Percentiles rank a stretch among this genome's conserved stretches.
These are phyloP conservation scores for Rambutsinella grinnellia DNA, from an alignment of 2,888 invertebrate genomes.

Conservation along the genomic window DNA sequence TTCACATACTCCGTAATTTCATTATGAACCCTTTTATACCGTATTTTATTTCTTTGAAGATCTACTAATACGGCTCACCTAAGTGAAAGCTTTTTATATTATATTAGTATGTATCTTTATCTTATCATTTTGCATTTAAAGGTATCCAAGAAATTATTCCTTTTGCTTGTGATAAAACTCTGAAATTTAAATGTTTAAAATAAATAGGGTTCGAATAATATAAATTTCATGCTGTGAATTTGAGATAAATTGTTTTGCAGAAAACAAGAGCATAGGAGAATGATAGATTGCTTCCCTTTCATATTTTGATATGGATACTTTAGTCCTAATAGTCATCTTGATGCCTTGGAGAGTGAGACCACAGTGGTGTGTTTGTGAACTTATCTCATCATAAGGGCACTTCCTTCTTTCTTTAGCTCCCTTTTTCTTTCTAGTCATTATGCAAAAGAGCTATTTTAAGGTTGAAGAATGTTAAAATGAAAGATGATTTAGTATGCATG, in stretches of 20 bases:
- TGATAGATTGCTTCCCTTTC: conserved; percentile 45
- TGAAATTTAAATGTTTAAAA: too few relatives aligned
- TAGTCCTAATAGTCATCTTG: conserved; percentile 30
- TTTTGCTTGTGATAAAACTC: too few relatives aligned
- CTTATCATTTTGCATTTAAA: conserved; percentile 23
- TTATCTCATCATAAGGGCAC: conserved; percentile 32
- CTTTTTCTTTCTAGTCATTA: not conserved
- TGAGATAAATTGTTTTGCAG: too few relatives aligned
- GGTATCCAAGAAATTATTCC: conserved; percentile 4
- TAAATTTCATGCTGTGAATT: too few relatives aligned
- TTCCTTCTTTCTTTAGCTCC: conserved; percentile 31
- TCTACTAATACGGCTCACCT: too few relatives aligned
- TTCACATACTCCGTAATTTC: too few relatives aligned
- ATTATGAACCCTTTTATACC: too few relatives aligned
- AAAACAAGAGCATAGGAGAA: too few relatives aligned
- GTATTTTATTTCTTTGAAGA: too few relatives aligned
- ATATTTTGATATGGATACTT: conserved; percentile 45
- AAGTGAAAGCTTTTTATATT: too few relatives aligned
- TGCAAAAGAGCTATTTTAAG: conserved; percentile 24
- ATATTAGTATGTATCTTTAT: too few relatives aligned
- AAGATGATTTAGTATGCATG: conserved; percentile 42
- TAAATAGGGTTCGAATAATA: too few relatives aligned
- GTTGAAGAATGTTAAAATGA: conserved; percentile 30
- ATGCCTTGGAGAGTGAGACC: conserved; percentile 27
- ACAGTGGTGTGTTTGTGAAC: conserved; percentile 16